Evolutionary conservation across 2,113 vertebrate genomes (phyloP).

Genomic region (Chlamydotis undulata): DNA sequence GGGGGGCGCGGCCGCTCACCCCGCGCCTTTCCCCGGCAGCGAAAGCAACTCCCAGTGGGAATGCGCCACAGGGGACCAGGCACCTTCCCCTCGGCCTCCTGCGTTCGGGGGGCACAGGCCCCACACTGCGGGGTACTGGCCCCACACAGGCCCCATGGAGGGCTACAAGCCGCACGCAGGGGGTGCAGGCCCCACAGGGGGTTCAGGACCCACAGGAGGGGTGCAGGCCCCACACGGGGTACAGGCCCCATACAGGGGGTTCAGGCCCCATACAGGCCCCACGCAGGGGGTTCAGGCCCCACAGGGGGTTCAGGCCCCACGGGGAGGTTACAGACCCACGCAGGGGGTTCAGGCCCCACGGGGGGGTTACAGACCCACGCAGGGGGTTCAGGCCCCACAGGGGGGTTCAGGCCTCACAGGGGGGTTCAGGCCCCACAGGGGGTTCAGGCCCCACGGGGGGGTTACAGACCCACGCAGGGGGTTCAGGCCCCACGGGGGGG

Average conservation of each 20-base stretch:
- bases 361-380: too few species aligned
- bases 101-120: too few species aligned
- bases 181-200: neutral
- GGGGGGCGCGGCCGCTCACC: fast-evolving
- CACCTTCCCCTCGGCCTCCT: neutral
- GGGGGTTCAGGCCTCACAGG: too few species aligned
- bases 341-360: too few species aligned
- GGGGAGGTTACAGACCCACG: too few species aligned
- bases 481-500: too few species aligned
- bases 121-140: neutral
- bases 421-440: too few species aligned
- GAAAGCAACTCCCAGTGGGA: neutral
- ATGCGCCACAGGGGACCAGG: fast-evolving
- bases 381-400: too few species aligned
- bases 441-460: too few species aligned
- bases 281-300: neutral
- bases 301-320: neutral
- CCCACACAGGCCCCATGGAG: too few species aligned
- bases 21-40: fast-evolving
- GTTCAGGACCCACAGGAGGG: fast-evolving
- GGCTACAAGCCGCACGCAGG: neutral
- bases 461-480: too few species aligned
- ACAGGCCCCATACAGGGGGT: neutral
- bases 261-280: too few species aligned
- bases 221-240: neutral